A percentile compares a stretch with the other conserved stretches of the same genome.
phyloP scores from a whole-genome alignment of 2,113 vertebrate genomes.

The Puntigrus tetrazona region DNA sequence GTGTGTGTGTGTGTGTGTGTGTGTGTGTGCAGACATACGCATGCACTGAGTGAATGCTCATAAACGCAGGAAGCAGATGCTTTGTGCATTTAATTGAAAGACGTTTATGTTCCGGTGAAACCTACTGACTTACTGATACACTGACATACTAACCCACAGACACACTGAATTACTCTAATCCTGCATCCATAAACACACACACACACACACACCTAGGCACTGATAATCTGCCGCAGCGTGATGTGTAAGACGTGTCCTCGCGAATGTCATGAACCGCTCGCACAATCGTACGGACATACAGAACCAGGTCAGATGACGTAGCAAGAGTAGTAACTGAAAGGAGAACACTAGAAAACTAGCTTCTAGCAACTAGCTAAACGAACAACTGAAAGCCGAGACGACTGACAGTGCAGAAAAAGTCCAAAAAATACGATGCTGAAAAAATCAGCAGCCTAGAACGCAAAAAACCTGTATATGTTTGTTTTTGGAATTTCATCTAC shows the following conservation, averaged over 20 bases:
- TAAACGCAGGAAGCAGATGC: conserved; percentile 45
- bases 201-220: conserved; percentile 64
- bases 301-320: neutral
- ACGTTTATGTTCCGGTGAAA: conserved; percentile 57
- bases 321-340: neutral
- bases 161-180: conserved; percentile 67
- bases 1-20: neutral
- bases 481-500: neutral
- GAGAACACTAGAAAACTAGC: neutral
- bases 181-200: conserved; percentile 29
- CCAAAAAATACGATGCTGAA: neutral
- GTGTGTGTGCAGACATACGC: neutral
- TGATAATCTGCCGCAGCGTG: conserved; percentile 68
- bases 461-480: no score
- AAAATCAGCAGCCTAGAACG: neutral
- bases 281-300: conserved; percentile 42
- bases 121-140: conserved; percentile 84
- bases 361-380: neutral
- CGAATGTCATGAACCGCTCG: neutral
- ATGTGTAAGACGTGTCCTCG: conserved; percentile 58
- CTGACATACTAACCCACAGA: conserved; percentile 83
- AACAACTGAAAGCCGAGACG: neutral
- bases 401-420: neutral
- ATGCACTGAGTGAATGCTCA: neutral
- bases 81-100: conserved; percentile 61